phyloP scores from a whole-genome alignment of 2,888 invertebrate species.

The Galeruca laticollis region DNA sequence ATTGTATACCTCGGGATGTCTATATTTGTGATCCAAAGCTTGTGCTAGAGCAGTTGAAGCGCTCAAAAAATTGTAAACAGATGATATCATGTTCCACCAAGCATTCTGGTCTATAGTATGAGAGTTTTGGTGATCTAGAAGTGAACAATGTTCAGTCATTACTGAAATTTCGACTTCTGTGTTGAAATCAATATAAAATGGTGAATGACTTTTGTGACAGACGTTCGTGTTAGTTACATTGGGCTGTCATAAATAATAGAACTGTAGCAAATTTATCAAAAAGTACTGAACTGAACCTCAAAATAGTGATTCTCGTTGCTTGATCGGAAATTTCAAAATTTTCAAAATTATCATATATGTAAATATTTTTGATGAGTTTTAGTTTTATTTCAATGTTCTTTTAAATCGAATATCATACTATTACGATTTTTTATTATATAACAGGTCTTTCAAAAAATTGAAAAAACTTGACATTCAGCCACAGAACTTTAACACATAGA shows the following conservation, averaged over 20 bases:
- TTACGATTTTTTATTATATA: no score
- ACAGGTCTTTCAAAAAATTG: no score
- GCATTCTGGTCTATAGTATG: slow-evolving; percentile 27
- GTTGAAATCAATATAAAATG: neutral
- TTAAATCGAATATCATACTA: no score
- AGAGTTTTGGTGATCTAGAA: neutral
- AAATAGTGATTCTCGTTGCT: no score
- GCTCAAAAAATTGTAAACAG: slow-evolving; percentile 36
- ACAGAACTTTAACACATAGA: no score
- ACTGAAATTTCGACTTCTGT: slow-evolving; percentile 29
- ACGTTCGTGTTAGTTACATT: neutral
- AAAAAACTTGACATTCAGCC: no score
- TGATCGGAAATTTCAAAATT: no score
- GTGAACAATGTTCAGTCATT: slow-evolving; percentile 25
- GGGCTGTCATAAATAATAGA: neutral
- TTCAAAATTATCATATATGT: no score
- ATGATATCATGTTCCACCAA: slow-evolving; percentile 38
- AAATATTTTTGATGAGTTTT: neutral
- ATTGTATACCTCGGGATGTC: neutral
- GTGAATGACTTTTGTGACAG: neutral
- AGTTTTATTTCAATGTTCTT: no score
- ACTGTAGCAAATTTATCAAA: neutral
- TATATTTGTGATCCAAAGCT: slow-evolving; percentile 32
- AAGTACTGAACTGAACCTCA: no score
- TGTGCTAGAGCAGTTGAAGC: slow-evolving; percentile 34